These are phyloP conservation scores for Eugnorisma glareosa DNA, from an alignment of 2,888 invertebrate species.

Conservation along the genomic window DNA sequence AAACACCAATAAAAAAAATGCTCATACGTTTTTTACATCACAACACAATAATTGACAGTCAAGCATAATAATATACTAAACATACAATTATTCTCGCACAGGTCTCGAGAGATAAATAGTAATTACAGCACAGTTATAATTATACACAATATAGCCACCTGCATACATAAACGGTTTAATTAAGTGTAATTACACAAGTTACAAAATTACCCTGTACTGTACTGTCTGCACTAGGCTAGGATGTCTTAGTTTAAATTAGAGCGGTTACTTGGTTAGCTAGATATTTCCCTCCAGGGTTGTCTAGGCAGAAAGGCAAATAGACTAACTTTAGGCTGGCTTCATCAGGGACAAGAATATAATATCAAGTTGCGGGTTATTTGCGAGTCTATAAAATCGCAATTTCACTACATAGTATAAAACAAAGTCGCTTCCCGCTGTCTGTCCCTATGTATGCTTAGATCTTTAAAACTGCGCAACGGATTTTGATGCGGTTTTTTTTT, in stretches of 20 bases:
- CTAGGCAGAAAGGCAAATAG: not conserved
- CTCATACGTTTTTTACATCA: not conserved
- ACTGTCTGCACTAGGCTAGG: constrained; percentile 8
- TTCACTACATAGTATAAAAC: too few relatives aligned
- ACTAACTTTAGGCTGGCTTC: constrained; percentile 1
- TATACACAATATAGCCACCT: constrained; percentile 23
- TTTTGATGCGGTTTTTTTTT: too few relatives aligned
- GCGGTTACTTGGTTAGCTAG: not conserved
- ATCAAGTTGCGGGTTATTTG: not conserved
- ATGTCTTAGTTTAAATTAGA: constrained; percentile 20
- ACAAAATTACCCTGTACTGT: constrained; percentile 17
- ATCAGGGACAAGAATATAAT: not conserved
- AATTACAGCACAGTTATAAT: constrained; percentile 35
- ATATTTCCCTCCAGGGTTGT: constrained; percentile 23
- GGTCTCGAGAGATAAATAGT: constrained; percentile 35
- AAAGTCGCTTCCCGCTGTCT: too few relatives aligned
- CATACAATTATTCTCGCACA: constrained; percentile 26
- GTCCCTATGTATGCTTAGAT: too few relatives aligned
- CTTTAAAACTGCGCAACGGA: too few relatives aligned
- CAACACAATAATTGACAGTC: not conserved
- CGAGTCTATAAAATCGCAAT: not conserved
- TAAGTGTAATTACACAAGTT: constrained; percentile 39
- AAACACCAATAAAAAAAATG: constrained; percentile 1
- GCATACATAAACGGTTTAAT: constrained; percentile 31
- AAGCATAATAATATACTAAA: constrained; percentile 16